Base-by-base conservation (phyloP, 2,888 invertebrate species). In the Hydrotaea diabolus region DNA sequence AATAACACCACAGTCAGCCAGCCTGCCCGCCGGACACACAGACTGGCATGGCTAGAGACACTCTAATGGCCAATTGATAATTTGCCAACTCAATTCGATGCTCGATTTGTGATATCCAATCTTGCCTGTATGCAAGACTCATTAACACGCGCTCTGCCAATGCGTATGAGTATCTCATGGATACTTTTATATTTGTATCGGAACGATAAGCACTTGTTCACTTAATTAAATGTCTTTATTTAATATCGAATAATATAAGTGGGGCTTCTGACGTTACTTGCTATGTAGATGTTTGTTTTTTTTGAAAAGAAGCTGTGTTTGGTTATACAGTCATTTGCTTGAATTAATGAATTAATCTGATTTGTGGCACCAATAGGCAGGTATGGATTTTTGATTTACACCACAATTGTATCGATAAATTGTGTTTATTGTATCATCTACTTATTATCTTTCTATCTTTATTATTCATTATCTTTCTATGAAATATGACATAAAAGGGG, bases 1-100 rank as follows among this genome's bases (percentile, higher is more conserved):
- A 71, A 17, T 31, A 26, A 15, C 69, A 64, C 39, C 71, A 62
- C 71, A 57, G 71, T 62, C 71, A 55, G 78, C 57, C 69, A 57
- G 69, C 19, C 71, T 9, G 43, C 39, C 55, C 19, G 39, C 15
- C 49, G 7, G 15, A 49, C 15, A 39, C 26, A 46, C 62, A 15
- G 36, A 23, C 15, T n/a, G n/a, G n/a, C n/a, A n/a, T n/a, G n/a
- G n/a, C n/a, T n/a, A n/a, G n/a, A 55, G n/a, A 21, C 11, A 57
- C 49, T 13, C 49, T 13, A 23, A 17, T 64, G 59, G 71, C 46
- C 66, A 69, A 39, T 66, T 53, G 23, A 31, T 66, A 69, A 46
- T 39, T 62, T 57, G 46, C 13, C 64, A 46, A 43, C 62, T 23
- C 19, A 17, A 19, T 19, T 46, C 17, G 23, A 13, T 66, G 49